Evolutionary conservation across 35 echinoderm and acorn worm species (phyloP).

Genomic region (Lytechinus variegatus): DNA sequence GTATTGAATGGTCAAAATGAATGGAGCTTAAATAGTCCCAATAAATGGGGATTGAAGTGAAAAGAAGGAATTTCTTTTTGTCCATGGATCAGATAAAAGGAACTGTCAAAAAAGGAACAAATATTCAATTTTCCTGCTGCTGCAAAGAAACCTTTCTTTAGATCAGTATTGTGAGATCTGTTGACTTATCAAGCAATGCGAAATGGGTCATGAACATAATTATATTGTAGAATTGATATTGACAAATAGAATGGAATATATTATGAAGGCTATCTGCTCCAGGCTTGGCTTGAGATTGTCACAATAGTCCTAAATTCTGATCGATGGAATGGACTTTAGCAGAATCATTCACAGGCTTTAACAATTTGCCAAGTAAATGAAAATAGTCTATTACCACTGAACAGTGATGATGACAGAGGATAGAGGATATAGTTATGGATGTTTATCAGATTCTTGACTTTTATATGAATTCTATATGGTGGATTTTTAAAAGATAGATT

Average conservation of each 20-base stretch:
- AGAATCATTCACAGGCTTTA: background rate
- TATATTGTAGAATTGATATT: background rate
- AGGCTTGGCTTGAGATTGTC: background rate
- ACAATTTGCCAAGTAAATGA: slow-evolving; percentile 4
- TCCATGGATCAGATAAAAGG: background rate
- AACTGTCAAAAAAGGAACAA: background rate
- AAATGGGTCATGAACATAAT: background rate
- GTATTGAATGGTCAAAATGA: background rate
- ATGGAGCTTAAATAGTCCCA: background rate
- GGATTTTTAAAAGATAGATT: background rate
- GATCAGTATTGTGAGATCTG: background rate
- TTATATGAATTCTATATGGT: background rate
- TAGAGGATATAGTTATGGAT: background rate
- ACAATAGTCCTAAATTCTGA: background rate
- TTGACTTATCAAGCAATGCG: background rate
- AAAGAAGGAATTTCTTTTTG: background rate
- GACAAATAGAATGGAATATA: background rate
- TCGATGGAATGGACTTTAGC: background rate
- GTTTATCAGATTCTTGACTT: background rate
- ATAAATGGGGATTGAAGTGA: background rate
- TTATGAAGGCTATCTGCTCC: background rate
- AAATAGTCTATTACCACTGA: background rate
- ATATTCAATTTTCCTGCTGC: background rate
- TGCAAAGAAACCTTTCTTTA: background rate
- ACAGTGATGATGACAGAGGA: background rate